Evolutionary conservation across 2,888 invertebrate genomes (phyloP), one percentile per base, ranked within the genome.

Genomic region (Sinodicranocentrus sp.): DNA sequence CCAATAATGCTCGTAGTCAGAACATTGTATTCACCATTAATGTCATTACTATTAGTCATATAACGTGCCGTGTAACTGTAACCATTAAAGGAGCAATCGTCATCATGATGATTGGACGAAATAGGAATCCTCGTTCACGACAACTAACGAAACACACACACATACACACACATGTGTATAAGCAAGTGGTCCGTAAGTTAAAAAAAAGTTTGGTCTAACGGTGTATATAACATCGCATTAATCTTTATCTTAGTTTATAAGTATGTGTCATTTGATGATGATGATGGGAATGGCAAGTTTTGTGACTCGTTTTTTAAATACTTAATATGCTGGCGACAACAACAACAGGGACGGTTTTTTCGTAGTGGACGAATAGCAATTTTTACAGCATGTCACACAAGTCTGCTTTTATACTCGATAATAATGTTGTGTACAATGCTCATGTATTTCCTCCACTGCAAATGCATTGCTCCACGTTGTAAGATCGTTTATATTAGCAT

Each of bases 1-100:
- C 68, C 68, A 57, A 68, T 68, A 77, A 77, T 68, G 68, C 19
- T 77, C 68, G 44, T 76, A 33, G 54, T n/a, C 21, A 44, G 67
- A 26, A 54, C 76, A 77, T 77, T 77, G 68, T 68, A 77, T 77
- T 63, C 68, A 57, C 59, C 77, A 77, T 77, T 77, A 77, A 57
- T 59, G 68, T 68, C 68, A 68, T 68, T 77, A 59, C 77, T 68
- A 77, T 68, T 68, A 77, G 67, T 68, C 26, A 68, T 77, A 76
- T 76, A 77, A 77, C 68, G 77, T 77, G 77, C 77, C 19, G 13
- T 57, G 59, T 68, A 77, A 77, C 77, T 77, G 77, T 77, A 77
- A 77, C 68, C 77, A 77, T 77, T 77, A 77, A 77, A 63, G 15
- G 28, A 68, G 21, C 67, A 77, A 59, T 59, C 39, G 65, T 59